A percentile compares a stretch with the other conserved stretches of the same genome.
Conservation (phyloP, 2,888 invertebrate species). For the Heliothis peltigera region DNA sequence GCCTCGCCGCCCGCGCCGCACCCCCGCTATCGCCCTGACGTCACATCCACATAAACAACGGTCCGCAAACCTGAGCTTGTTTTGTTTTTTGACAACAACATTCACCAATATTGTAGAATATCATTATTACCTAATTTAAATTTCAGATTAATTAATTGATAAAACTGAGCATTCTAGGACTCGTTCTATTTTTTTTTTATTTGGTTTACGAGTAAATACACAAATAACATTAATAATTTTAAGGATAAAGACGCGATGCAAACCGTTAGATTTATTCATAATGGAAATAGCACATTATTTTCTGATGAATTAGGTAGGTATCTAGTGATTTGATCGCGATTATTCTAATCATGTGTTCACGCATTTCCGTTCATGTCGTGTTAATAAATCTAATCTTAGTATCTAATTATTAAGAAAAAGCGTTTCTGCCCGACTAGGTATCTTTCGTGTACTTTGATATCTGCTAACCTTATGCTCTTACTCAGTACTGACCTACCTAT, state of each 20-base stretch:
- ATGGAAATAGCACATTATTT: slow-evolving; percentile 37
- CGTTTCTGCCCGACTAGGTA: neutral
- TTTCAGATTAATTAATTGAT: slow-evolving; percentile 66
- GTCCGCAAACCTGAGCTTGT: slow-evolving; percentile 74
- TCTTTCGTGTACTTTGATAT: no score
- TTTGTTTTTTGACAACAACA: slow-evolving; percentile 70
- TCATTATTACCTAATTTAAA: slow-evolving; percentile 63
- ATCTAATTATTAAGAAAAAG: slow-evolving; percentile 20
- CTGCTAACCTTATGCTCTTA: no score
- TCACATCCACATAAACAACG: slow-evolving; percentile 84
- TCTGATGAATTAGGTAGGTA: slow-evolving; percentile 33
- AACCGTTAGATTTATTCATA: slow-evolving; percentile 39
- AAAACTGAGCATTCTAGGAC: slow-evolving; percentile 45
- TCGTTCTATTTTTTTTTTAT: slow-evolving; percentile 37
- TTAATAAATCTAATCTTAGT: slow-evolving; percentile 11
- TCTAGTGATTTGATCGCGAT: slow-evolving; percentile 31
- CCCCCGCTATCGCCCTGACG: slow-evolving; percentile 75
- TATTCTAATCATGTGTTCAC: slow-evolving; percentile 5
- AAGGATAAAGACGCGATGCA: slow-evolving; percentile 43
- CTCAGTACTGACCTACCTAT: no score
- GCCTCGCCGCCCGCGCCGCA: slow-evolving; percentile 75
- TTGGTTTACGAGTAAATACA: slow-evolving; percentile 23
- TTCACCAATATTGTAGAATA: slow-evolving; percentile 63
- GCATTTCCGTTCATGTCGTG: slow-evolving; percentile 35
- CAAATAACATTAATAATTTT: slow-evolving; percentile 45